Conservation (phyloP, 1,140 invertebrate species). For the Arctopsyche grandis region DNA sequence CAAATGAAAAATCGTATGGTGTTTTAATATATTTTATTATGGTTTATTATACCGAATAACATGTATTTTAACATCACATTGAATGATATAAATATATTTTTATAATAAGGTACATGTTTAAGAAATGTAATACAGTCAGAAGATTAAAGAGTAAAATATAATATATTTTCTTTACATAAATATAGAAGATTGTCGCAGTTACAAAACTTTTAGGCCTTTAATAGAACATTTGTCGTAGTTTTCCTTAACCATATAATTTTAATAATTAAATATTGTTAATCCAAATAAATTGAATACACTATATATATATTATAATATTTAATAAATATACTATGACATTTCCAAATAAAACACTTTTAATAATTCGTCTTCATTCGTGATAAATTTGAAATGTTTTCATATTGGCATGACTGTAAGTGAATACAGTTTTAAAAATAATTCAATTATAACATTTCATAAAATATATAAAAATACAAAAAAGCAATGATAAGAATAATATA, state of each 20-base stretch:
- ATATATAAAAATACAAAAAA: too few relatives aligned
- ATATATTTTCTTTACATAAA: constrained; percentile 31
- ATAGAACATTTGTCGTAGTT: constrained; percentile 43
- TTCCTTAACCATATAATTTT: background rate
- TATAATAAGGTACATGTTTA: constrained; percentile 35
- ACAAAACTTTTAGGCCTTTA: constrained; percentile 54
- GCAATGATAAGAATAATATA: too few relatives aligned
- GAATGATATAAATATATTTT: constrained; percentile 38
- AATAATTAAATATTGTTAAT: background rate
- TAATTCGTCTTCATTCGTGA: too few relatives aligned
- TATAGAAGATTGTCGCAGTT: constrained; percentile 54
- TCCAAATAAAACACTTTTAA: too few relatives aligned
- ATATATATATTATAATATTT: too few relatives aligned
- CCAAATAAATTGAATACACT: too few relatives aligned
- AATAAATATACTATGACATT: too few relatives aligned
- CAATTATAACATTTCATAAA: too few relatives aligned
- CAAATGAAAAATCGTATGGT: background rate
- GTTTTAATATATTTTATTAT: constrained; percentile 3
- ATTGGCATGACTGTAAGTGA: too few relatives aligned
- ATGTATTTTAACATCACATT: constrained; percentile 34
- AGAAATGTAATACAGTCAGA: constrained; percentile 47
- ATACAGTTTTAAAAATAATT: too few relatives aligned
- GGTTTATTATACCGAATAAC: background rate
- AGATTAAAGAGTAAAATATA: constrained; percentile 37
- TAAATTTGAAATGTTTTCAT: too few relatives aligned